phyloP scores from a whole-genome alignment of 2,797 vertebrate genomes.

The Darevskia nairensis region DNA sequence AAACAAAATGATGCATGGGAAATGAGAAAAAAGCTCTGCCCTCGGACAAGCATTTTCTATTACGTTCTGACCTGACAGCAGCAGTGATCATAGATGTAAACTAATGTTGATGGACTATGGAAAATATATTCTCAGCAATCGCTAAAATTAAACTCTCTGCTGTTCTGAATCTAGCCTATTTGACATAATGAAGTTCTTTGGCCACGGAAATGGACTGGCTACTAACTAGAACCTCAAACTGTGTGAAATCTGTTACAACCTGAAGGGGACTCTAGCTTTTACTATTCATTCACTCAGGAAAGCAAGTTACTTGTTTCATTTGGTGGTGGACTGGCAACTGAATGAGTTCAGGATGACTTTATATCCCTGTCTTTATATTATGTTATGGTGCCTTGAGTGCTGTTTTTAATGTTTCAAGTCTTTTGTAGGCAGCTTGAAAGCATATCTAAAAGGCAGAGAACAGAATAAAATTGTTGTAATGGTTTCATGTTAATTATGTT shows the following conservation, averaged over 20 bases:
- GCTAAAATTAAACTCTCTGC: background rate
- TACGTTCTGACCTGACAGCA: constrained; percentile 23
- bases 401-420: background rate
- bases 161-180: background rate
- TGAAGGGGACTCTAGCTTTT: background rate
- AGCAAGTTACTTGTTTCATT: background rate
- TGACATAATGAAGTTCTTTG: background rate
- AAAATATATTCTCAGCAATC: background rate
- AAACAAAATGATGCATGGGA: background rate
- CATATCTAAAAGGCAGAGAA: background rate
- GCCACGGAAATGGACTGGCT: background rate
- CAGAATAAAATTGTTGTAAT: background rate
- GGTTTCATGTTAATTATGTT: background rate
- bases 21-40: background rate
- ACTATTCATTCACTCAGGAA: no score
- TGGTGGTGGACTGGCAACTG: background rate
- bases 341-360: background rate
- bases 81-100: background rate
- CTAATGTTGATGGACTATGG: constrained; percentile 5
- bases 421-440: background rate
- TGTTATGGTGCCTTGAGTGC: background rate
- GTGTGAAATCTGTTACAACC: background rate
- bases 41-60: background rate
- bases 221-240: background rate
- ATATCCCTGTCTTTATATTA: background rate